A percentile compares a stretch with the other conserved stretches of the same genome.
phyloP scores from a whole-genome alignment of 1,140 invertebrate species.

The Lepidurus apus region DNA sequence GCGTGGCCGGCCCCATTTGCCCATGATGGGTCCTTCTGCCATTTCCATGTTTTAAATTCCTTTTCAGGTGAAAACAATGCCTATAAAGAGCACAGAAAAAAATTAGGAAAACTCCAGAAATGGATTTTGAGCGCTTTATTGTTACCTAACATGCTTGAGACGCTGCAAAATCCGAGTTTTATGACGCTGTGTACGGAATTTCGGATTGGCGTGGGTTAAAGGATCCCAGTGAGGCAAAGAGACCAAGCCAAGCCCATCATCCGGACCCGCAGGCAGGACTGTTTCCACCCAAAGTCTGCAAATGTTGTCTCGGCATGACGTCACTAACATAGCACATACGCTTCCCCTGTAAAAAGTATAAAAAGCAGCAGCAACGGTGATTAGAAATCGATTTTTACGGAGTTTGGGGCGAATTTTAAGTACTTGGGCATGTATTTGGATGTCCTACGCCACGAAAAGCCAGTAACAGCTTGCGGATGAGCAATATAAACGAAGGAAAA shows the following conservation, averaged over 20 bases:
- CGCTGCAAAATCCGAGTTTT: conserved; percentile 94
- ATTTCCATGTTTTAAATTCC: conserved; percentile 33
- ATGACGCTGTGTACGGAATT: conserved; percentile 85
- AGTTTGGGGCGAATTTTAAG: conserved; percentile 42
- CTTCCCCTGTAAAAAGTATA: conserved; percentile 62
- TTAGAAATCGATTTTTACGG: neutral
- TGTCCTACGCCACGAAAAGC: conserved; percentile 93
- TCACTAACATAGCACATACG: conserved; percentile 95
- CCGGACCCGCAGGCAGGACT: conserved; percentile 79
- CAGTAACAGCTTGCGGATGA: conserved; percentile 90
- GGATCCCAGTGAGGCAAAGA: conserved; percentile 78
- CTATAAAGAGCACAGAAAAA: conserved; percentile 34
- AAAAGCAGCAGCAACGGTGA: neutral
- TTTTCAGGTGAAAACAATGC: conserved; percentile 40
- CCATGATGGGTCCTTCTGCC: conserved; percentile 34
- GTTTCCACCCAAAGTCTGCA: conserved; percentile 98
- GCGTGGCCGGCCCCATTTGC: conserved; percentile 35
- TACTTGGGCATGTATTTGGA: conserved; percentile 99
- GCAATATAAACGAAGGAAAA: conserved; percentile 89
- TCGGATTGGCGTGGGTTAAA: conserved; percentile 65
- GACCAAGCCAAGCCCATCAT: conserved; percentile 58
- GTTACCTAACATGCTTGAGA: conserved; percentile 89
- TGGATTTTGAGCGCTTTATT: conserved; percentile 35
- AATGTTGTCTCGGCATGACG: conserved; percentile 96
- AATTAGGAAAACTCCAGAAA: neutral